phyloP scores from a whole-genome alignment of 2,113 vertebrate genomes.

The Pedionomus torquatus region DNA sequence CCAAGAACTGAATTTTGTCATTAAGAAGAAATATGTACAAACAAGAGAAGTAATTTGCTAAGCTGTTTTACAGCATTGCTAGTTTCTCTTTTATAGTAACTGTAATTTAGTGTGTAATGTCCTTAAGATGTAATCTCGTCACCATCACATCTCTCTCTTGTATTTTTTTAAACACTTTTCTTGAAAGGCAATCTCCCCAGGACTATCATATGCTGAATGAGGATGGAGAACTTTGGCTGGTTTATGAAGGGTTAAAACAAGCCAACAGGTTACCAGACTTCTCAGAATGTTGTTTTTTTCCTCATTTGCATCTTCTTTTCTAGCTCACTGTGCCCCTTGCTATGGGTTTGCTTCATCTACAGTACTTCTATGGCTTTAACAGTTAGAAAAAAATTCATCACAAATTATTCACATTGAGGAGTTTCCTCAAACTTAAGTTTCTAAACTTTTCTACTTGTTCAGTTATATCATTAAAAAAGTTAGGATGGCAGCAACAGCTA shows the following conservation, averaged over 20 bases:
- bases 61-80: neutral
- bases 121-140: constrained; percentile 50
- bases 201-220: constrained; percentile 96
- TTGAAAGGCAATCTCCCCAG: constrained; percentile 89
- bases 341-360: constrained; percentile 62
- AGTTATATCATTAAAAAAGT: neutral
- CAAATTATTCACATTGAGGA: neutral
- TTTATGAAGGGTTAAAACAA: constrained; percentile 99
- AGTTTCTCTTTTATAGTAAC: neutral
- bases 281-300: constrained; percentile 57
- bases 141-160: constrained; percentile 71
- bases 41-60: neutral
- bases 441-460: neutral
- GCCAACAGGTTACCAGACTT: constrained; percentile 93
- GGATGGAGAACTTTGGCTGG: constrained; percentile 98
- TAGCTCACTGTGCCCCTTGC: constrained; percentile 67
- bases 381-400: neutral
- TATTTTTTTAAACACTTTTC: constrained; percentile 77
- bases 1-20: neutral
- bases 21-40: neutral
- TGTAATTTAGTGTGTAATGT: constrained; percentile 33
- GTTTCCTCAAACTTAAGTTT: neutral
- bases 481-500: neutral
- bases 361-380: constrained; percentile 45
- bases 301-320: constrained; percentile 63